Evolutionary conservation across 2,113 vertebrate genomes (phyloP).

Genomic region (Nematolebias whitei): DNA sequence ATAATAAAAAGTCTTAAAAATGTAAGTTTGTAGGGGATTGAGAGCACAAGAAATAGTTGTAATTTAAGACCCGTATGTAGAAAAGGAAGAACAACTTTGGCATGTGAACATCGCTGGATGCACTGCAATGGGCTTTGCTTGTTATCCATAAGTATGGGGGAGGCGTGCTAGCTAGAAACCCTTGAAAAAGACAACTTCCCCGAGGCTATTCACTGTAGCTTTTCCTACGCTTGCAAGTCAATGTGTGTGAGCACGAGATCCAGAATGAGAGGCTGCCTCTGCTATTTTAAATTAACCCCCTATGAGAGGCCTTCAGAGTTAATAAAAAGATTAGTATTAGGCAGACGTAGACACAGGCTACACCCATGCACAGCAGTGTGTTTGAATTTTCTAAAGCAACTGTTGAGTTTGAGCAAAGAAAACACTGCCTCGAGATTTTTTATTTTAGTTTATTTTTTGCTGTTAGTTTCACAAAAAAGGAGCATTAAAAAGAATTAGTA

Average conservation of each 20-base stretch:
- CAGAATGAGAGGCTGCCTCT: slow-evolving; percentile 52
- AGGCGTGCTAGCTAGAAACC: slow-evolving; percentile 63
- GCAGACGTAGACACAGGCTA: slow-evolving; percentile 48
- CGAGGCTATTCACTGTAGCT: slow-evolving; percentile 58
- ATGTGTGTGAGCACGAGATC: slow-evolving; percentile 52
- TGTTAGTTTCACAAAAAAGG: slow-evolving; percentile 45
- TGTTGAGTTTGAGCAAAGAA: slow-evolving; percentile 13
- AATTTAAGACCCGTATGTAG: slow-evolving; percentile 42
- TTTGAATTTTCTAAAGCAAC: slow-evolving; percentile 41
- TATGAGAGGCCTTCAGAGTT: slow-evolving; percentile 62
- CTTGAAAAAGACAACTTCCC: slow-evolving; percentile 62
- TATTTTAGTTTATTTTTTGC: slow-evolving; percentile 29
- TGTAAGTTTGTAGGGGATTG: slow-evolving; percentile 21
- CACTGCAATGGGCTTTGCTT: slow-evolving; percentile 52
- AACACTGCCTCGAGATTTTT: slow-evolving; percentile 50
- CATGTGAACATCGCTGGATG: slow-evolving; percentile 43
- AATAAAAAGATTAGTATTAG: slow-evolving; percentile 74
- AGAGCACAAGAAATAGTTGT: background rate
- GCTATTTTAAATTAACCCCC: slow-evolving; percentile 71
- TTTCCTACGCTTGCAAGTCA: slow-evolving; percentile 47
- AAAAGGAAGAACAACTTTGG: slow-evolving; percentile 41
- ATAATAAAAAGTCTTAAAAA: no score
- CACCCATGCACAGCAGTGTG: slow-evolving; percentile 9
- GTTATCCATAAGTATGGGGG: slow-evolving; percentile 72
- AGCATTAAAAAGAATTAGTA: slow-evolving; percentile 57